phyloP scores from a whole-genome alignment of 2,888 invertebrate genomes.

The Amiota communis region DNA sequence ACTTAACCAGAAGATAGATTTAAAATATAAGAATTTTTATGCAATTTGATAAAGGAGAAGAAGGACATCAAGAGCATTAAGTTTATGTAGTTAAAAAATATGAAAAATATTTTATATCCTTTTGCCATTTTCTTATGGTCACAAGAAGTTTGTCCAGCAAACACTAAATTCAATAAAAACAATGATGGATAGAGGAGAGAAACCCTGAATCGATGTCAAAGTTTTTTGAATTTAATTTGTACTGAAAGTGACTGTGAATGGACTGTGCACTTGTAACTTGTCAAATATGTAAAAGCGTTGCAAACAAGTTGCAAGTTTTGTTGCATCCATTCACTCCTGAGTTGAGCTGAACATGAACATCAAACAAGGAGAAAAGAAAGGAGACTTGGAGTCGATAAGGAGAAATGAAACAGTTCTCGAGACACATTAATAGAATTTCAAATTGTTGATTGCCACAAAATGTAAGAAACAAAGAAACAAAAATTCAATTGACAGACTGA shows the following conservation, averaged over 20 bases:
- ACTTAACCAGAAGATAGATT: no score
- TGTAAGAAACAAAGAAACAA: constrained; percentile 9
- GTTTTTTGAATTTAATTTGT: constrained; percentile 51
- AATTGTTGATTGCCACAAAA: constrained; percentile 35
- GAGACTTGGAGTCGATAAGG: constrained; percentile 23
- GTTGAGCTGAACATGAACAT: no score
- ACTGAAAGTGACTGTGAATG: constrained; percentile 46
- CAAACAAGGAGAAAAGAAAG: neutral
- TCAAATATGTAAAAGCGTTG: constrained; percentile 58
- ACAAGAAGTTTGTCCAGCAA: no score
- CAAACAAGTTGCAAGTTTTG: constrained; percentile 36
- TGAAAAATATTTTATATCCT: no score
- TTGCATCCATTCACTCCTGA: neutral
- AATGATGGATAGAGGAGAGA: no score
- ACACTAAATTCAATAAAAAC: no score
- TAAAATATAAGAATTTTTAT: no score
- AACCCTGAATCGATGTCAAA: neutral
- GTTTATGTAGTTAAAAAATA: no score
- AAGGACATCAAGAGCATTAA: no score
- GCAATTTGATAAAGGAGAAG: no score
- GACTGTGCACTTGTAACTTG: constrained; percentile 39
- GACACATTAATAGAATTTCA: constrained; percentile 59
- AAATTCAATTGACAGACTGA: constrained; percentile 44
- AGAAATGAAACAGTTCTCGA: neutral
- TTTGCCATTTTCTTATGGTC: no score